Base-by-base conservation (phyloP, 2,888 invertebrate species). In the Toxonevra muliebris region DNA sequence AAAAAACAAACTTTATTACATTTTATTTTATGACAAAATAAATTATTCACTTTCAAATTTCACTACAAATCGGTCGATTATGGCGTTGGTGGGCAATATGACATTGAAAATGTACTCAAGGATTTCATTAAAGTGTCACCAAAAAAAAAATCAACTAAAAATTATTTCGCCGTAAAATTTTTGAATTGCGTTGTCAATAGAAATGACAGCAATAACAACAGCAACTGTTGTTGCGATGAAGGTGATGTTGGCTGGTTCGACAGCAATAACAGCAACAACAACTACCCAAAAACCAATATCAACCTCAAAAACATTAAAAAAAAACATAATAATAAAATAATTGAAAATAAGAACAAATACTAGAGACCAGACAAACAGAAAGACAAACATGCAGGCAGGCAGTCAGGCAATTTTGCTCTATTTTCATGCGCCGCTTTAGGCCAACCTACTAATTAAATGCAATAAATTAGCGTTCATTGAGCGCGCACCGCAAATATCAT, bases 391-490 rank as follows among this genome's bases (percentile, higher is more conserved):
- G 15, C 60, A 48, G 54, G 53, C 64, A 60, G 42, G 30, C 15
- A 48, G 42, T 48, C 60, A 54, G 48, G 48, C 10, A 30, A 50
- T 30, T 30, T 48, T 20, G 10, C n/a, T 41, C 61, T 17, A 40
- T 53, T 30, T 61, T 53, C 42, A 53, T 20, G 40, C 20, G 19
- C 30, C 7, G 30, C 30, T 45, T 57, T 12, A 12, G 17, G 48
- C 48, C 50, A 13, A 43, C 30, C 30, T 30, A 8, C 55, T 75
- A 79, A 77, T 77, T 79, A 7, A 76, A 74, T 70, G 70, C 69
- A 54, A 79, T 79, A 78, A 79, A 79, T 80, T 79, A 77, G 72
- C 74, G 69, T 71, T 73, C 77, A 77, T 70, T 73, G 68, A 72
- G 74, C 76, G 68, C 75, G 41, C 30, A 30, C 30, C 75, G 41